Percentiles rank a stretch among this genome's conserved stretches.
These are phyloP conservation scores for Caradrina clavipalpis DNA, from an alignment of 2,888 invertebrate genomes.

Conservation along the genomic window DNA sequence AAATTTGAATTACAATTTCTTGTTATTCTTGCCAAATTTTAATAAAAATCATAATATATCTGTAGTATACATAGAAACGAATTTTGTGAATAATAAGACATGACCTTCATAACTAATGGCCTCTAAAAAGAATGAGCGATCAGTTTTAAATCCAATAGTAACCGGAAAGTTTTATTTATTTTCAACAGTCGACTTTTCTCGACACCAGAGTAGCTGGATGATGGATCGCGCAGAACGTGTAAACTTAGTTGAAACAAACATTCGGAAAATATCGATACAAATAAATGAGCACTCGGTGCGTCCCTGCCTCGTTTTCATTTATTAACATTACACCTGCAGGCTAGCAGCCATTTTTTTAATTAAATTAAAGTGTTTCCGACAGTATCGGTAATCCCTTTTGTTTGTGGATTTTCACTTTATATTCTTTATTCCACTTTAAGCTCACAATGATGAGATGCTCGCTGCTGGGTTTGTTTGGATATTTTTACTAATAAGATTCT, in stretches of 20 bases:
- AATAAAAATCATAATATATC: neutral
- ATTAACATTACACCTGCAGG: slow-evolving; percentile 14
- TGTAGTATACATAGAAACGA: neutral
- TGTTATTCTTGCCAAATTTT: neutral
- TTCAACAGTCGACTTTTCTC: slow-evolving; percentile 17
- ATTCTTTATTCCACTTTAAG: slow-evolving; percentile 33
- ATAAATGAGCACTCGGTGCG: neutral
- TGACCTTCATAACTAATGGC: neutral
- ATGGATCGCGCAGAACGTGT: slow-evolving; percentile 32
- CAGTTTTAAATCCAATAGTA: slow-evolving; percentile 25
- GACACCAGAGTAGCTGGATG: slow-evolving; percentile 11
- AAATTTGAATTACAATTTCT: neutral
- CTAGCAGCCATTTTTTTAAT: slow-evolving; percentile 27
- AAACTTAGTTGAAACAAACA: slow-evolving; percentile 30
- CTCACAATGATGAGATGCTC: slow-evolving; percentile 10
- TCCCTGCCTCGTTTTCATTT: slow-evolving; percentile 10
- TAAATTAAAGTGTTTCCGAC: slow-evolving; percentile 36
- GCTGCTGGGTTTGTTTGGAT: slow-evolving; percentile 6
- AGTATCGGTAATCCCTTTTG: slow-evolving; percentile 32
- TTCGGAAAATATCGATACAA: slow-evolving; percentile 25
- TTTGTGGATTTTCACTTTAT: slow-evolving; percentile 44
- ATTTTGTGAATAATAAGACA: slow-evolving; percentile 1
- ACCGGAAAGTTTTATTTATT: slow-evolving; percentile 33
- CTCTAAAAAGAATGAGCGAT: slow-evolving; percentile 26
- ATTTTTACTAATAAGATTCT: slow-evolving; percentile 11